Percentiles rank a stretch among this genome's conserved stretches.
phyloP scores from a whole-genome alignment of 2,888 invertebrate genomes.

The Cryptus armator region DNA sequence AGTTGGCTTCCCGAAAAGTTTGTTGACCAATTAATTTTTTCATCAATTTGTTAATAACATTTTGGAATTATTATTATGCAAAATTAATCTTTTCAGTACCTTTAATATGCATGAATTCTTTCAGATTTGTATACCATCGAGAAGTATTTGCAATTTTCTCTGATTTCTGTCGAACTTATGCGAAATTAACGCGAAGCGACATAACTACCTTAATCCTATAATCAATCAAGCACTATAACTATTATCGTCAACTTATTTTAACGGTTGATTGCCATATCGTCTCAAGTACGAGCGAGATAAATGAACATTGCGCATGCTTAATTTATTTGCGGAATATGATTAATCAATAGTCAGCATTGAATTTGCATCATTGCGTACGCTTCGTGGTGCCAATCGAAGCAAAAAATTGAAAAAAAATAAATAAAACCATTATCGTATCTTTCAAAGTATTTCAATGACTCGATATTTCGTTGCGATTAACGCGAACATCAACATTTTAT shows the following conservation, averaged over 20 bases:
- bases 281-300: constrained; percentile 56
- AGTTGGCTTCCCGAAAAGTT: no score
- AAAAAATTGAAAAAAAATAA: constrained; percentile 12
- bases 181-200: no score
- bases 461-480: neutral
- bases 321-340: constrained; percentile 2
- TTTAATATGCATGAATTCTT: no score
- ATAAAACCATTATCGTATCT: neutral
- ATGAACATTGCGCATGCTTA: constrained; percentile 13
- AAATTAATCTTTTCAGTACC: no score
- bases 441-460: constrained; percentile 3
- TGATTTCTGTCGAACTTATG: no score
- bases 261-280: constrained; percentile 48
- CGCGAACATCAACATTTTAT: neutral
- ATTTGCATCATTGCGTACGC: constrained; percentile 12
- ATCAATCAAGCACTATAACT: neutral
- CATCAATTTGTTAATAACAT: no score
- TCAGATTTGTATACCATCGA: no score
- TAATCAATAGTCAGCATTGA: neutral
- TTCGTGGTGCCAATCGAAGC: constrained; percentile 39
- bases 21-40: no score
- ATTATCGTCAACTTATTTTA: constrained; percentile 32
- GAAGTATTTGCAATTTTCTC: no score
- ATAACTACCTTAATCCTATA: neutral
- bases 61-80: no score